A percentile compares a stretch with the other conserved stretches of the same genome.
Evolutionary conservation across 2,888 invertebrate species (phyloP).

Genomic region (Polyommatus iphigenia): DNA sequence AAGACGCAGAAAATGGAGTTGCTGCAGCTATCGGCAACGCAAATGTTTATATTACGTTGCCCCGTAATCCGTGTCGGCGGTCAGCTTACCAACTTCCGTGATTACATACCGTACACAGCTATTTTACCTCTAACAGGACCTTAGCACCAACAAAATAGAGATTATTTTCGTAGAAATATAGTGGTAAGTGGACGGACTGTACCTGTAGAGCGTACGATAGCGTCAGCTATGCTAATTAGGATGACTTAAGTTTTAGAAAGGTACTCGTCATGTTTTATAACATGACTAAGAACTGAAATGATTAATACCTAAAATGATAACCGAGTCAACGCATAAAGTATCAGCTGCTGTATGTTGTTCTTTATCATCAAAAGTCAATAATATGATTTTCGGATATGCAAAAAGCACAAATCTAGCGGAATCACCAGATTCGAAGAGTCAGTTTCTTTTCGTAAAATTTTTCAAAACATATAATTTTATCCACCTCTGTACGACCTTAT

Average conservation of each 20-base stretch:
- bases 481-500: no score
- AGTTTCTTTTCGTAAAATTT: no score
- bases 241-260: background rate
- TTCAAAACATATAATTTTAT: no score
- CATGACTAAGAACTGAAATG: background rate
- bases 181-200: background rate
- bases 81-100: constrained; percentile 12
- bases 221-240: constrained; percentile 8
- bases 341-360: no score
- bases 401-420: no score
- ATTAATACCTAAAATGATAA: no score
- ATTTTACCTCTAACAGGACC: background rate
- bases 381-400: no score
- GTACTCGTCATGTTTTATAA: background rate
- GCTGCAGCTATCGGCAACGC: background rate
- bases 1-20: constrained; percentile 6
- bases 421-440: no score
- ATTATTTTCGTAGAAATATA: background rate
- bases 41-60: background rate
- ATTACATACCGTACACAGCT: background rate
- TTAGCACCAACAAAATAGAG: background rate
- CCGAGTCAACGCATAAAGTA: no score
- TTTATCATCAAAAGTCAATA: no score
- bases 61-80: constrained; percentile 4
- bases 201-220: background rate